Evolutionary conservation across 2,888 invertebrate genomes (phyloP), one percentile per base, ranked within the genome.

Genomic region (Lissonota sp.): DNA sequence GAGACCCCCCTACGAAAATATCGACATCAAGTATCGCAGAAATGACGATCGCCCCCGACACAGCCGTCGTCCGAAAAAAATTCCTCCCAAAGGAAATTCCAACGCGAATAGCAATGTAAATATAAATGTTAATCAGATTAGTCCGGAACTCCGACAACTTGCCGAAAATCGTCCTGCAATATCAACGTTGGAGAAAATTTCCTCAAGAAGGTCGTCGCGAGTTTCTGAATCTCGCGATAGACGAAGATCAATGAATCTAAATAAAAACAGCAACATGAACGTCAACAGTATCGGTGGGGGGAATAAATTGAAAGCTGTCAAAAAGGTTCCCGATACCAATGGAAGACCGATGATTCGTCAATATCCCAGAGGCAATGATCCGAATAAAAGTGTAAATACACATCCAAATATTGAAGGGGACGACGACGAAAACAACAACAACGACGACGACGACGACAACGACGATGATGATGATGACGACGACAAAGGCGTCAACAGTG

Each of bases 381-480:
- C 6, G 8, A 53, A 58, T n/a, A n/a, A 14, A 14, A 55, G 60
- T 66, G 10, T 51, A 42, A 72, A 58, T n/a, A n/a, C 14, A 14
- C 53, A 60, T 66, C 7, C 46, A 26, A 72, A 78, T 60, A 58
- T 62, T 14, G 73, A 79, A 55, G 6, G n/a, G n/a, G n/a, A n/a
- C n/a, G n/a, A n/a, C n/a, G n/a, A n/a, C n/a, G n/a, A n/a, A n/a
- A n/a, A n/a, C n/a, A n/a, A 6, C 6, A 67, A 79, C 37, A 7
- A 55, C 12, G 70, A 70, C 16, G 44, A 53, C 5, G 16, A 26
- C 14, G 14, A 26, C 55, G 5, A 6, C 3, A 0, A 40, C 8
- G 6, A 6, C n/a, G 2, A 14, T 8, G 16, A 8, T 0, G 39
- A 44, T 42, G 42, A 64, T 12, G 6, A 16, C 5, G 51, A 26